These are phyloP conservation scores for Phyllostomus hastatus DNA, from an alignment of 2,113 vertebrate species.

Conservation along the genomic window DNA sequence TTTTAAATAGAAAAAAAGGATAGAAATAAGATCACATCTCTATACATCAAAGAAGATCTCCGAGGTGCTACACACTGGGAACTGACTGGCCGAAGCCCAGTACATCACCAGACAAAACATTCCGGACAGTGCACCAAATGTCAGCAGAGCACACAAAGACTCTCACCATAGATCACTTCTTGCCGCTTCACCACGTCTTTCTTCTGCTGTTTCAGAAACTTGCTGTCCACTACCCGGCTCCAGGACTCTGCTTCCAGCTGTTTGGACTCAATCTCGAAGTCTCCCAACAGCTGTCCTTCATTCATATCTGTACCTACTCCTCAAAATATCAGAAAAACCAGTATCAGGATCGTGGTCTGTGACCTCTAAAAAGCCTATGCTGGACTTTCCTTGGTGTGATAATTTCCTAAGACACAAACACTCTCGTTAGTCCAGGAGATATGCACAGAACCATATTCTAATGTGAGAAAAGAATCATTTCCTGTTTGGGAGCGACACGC, in stretches of 20 bases:
- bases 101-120: not conserved
- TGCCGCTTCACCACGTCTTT: slow-evolving; percentile 94
- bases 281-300: slow-evolving; percentile 95
- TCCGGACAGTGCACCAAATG: not conserved
- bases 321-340: slow-evolving; percentile 50
- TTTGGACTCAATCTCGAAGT: slow-evolving; percentile 91
- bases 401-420: not conserved
- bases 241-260: slow-evolving; percentile 96
- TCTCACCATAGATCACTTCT: slow-evolving; percentile 95
- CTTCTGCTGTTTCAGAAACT: slow-evolving; percentile 89
- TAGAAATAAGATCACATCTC: not conserved
- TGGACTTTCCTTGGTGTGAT: not conserved
- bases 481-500: not conserved
- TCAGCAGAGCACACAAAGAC: not conserved
- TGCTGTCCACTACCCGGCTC: slow-evolving; percentile 93
- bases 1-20: not conserved
- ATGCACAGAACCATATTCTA: not conserved
- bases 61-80: not conserved
- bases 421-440: not conserved
- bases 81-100: not conserved
- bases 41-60: not conserved
- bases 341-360: not conserved
- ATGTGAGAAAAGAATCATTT: not conserved
- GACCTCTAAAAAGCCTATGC: not conserved
- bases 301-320: slow-evolving; percentile 97